Percentiles rank a stretch among this genome's conserved stretches.
Conservation (phyloP, 2,888 invertebrate genomes). For the Erebia epiphron region DNA sequence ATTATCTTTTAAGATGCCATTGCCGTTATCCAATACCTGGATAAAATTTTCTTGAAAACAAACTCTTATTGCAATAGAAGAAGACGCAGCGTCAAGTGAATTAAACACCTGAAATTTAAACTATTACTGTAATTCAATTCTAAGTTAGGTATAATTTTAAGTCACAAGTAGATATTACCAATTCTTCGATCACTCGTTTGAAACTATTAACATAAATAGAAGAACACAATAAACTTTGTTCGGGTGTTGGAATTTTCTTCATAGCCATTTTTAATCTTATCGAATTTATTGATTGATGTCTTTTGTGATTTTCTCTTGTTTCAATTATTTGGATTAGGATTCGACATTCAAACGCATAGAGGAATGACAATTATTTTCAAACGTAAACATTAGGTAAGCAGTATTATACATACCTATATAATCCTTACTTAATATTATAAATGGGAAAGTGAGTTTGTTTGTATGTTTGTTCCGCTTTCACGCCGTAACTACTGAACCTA, state of each 20-base stretch:
- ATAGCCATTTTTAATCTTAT: slow-evolving; percentile 51
- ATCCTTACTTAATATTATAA: too few species aligned
- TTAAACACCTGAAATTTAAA: slow-evolving; percentile 83
- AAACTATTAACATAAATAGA: slow-evolving; percentile 81
- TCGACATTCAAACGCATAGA: neutral
- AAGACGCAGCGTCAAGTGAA: slow-evolving; percentile 87
- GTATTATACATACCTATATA: too few species aligned
- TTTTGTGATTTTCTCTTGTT: slow-evolving; percentile 5
- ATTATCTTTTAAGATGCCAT: slow-evolving; percentile 83
- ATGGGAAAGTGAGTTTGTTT: too few species aligned
- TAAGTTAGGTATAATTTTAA: too few species aligned
- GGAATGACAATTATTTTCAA: neutral
- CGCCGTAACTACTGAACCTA: too few species aligned
- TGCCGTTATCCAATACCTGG: slow-evolving; percentile 91
- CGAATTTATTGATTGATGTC: neutral
- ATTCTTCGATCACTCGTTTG: slow-evolving; percentile 84
- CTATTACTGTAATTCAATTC: neutral
- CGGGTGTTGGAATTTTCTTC: slow-evolving; percentile 62
- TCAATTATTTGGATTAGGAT: neutral
- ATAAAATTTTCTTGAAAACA: slow-evolving; percentile 83
- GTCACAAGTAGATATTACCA: slow-evolving; percentile 64
- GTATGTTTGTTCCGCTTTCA: too few species aligned
- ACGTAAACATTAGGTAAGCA: neutral
- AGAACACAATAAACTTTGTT: slow-evolving; percentile 81
- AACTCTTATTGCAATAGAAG: slow-evolving; percentile 87